Base-by-base conservation (phyloP, 2,113 vertebrate species). In the Platysternon megacephalum region DNA sequence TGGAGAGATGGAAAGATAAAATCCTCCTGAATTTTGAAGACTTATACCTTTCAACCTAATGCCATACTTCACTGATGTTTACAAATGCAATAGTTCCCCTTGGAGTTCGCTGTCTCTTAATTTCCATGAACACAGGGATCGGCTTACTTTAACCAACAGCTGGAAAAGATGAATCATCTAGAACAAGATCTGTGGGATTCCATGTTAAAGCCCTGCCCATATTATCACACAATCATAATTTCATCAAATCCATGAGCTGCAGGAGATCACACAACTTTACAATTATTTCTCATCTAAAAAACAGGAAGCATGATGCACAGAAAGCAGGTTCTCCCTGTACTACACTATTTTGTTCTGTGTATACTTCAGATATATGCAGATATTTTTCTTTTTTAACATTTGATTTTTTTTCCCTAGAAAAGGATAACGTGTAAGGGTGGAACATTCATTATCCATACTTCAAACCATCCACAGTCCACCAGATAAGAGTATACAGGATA, bases 111-210 rank as follows among this genome's bases (percentile, higher is more conserved):
- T 79, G 16, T 87, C 88, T 82, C 91, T 94, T 89, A 51, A 4
- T 86, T 95, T 89, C 79, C 79, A 46, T 93, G 90, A 91, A 93
- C 55, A 84, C 26, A n/a, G 8, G 65, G 79, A 74, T 91, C 72
- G 93, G 61, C 65, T 94, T 68, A 79, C 72, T 93, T 91, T 65
- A 94, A 91, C 51, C 80, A 95, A 85, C 17, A 76, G 74, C 88
- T 72, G 17, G 90, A 96, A 97, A 93, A 97, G 55, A 88, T 84
- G 79, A 88, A 86, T 93, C 79, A 79, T 55, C 72, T 85, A 72
- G 85, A 86, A 76, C 21, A 92, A 85, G 79, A 86, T 52, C 49
- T 44, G 51, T 8, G 88, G 88, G 91, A 46, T 14, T 68, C 49
- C 42, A 4, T 49, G 87, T 13, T 88, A 80, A 68, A 79, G 22